Evolutionary conservation across 2,888 invertebrate species (phyloP).

Genomic region (Molorchus minor): DNA sequence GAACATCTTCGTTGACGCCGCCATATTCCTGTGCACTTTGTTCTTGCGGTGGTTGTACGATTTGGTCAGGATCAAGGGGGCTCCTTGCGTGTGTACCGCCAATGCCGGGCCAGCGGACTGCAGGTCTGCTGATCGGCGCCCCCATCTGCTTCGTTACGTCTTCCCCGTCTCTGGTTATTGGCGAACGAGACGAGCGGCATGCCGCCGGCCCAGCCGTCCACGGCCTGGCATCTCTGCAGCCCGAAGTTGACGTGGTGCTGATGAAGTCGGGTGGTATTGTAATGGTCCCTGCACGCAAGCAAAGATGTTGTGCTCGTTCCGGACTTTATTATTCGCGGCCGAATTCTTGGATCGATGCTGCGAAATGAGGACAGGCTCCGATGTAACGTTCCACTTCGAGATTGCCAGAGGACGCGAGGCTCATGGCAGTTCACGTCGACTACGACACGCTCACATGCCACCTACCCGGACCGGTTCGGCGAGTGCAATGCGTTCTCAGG

Average conservation of each 20-base stretch:
- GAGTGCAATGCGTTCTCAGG: slow-evolving; percentile 54
- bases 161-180: slow-evolving; percentile 62
- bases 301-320: slow-evolving; percentile 26
- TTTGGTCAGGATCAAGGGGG: slow-evolving; percentile 80
- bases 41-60: slow-evolving; percentile 65
- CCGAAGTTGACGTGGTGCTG: slow-evolving; percentile 40
- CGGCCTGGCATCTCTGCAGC: slow-evolving; percentile 59
- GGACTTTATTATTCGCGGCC: slow-evolving; percentile 38
- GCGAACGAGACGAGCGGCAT: slow-evolving; percentile 83
- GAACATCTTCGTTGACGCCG: slow-evolving; percentile 42
- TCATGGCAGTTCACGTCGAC: slow-evolving; percentile 68
- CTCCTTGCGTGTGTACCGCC: slow-evolving; percentile 85
- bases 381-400: slow-evolving; percentile 72
- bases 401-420: slow-evolving; percentile 74
- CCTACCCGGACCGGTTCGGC: slow-evolving; percentile 48
- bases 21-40: slow-evolving; percentile 50
- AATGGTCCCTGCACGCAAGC: slow-evolving; percentile 45
- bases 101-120: slow-evolving; percentile 75
- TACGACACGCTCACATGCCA: slow-evolving; percentile 42
- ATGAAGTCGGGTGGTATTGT: too few relatives aligned
- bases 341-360: slow-evolving; percentile 44
- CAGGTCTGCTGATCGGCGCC: slow-evolving; percentile 39
- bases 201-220: slow-evolving; percentile 78
- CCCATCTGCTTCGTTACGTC: slow-evolving; percentile 25
- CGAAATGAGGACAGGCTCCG: slow-evolving; percentile 69